These are phyloP conservation scores for Lycocorax pyrrhopterus DNA, from an alignment of 2,113 vertebrate genomes.

Conservation along the genomic window DNA sequence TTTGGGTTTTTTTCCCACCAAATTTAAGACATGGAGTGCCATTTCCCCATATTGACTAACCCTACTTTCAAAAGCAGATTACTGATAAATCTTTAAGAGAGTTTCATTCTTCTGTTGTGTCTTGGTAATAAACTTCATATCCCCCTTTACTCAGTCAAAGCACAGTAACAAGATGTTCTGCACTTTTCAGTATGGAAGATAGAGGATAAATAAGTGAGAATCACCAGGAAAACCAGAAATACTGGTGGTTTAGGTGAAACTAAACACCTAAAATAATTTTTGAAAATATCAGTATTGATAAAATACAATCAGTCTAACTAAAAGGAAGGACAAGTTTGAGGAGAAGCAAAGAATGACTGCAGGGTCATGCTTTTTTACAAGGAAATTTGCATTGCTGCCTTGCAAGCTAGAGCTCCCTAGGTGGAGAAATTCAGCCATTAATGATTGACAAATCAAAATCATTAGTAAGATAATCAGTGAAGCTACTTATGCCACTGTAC, in stretches of 20 bases:
- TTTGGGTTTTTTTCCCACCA: neutral
- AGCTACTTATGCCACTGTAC: too few species aligned
- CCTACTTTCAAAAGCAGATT: neutral
- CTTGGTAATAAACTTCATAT: neutral
- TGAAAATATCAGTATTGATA: too few species aligned
- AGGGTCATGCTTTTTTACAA: too few species aligned
- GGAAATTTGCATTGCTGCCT: too few species aligned
- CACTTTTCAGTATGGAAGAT: neutral
- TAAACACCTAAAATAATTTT: neutral
- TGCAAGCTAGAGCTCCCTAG: too few species aligned
- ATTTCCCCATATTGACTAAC: neutral
- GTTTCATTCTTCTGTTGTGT: neutral
- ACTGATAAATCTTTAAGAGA: neutral
- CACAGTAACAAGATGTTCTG: neutral
- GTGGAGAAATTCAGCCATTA: too few species aligned
- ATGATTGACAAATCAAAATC: too few species aligned
- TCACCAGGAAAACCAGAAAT: neutral
- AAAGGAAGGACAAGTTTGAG: too few species aligned
- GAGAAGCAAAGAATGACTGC: too few species aligned
- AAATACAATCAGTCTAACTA: too few species aligned
- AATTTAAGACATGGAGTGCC: neutral
- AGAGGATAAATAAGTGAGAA: neutral
- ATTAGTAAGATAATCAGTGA: too few species aligned
- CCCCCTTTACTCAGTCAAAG: neutral
- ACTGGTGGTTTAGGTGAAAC: neutral